Base-by-base conservation (phyloP, 1,140 invertebrate genomes). In the Olivierus martensii region DNA sequence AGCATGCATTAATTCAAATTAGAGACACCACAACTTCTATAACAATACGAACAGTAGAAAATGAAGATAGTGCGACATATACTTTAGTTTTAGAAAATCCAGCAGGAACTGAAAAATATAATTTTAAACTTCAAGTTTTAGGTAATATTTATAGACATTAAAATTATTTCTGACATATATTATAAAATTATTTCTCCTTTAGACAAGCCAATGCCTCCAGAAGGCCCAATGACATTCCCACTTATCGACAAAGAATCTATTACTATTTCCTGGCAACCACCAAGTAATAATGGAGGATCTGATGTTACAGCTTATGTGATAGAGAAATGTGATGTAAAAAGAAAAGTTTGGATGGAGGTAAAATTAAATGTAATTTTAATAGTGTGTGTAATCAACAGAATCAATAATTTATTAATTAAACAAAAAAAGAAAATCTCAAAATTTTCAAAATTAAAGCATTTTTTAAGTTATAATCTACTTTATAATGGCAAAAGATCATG, bases 121-220 rank as follows among this genome's bases (percentile, higher is more conserved):
- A 87, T 61, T 70, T 87, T 55, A 75, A 75, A 37, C 76, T 92
- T 10, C 73, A 78, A 68, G 85, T 92, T n/a, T 80, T 87, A 48
- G 85, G 79, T 82, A 71, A 70, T 10, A 54, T 49, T 44, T 11
- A 44, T 12, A 41, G 14, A 44, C 11, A 44, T 39, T 18, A 44
- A 15, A 34, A 46, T 54, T 14, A 34, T 18, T 7, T 14, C 10
- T 12, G 15, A 14, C 10, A 49, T 10, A 10, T 15, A 49, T 12
- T 10, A 50, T 50, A 1, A 51, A 46, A 49, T 17, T 18, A 51
- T 19, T 18, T 51, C 14, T 11, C n/a, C n/a, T 21, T 17, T 63
- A 83, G 87, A 90, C 62, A 84, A 86, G 67, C 89, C 90, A 6
- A 77, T 78, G 52, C 80, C 79, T 62, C 90, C 90, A 0, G 78